These are phyloP conservation scores for Anadara kagoshimensis DNA, from an alignment of 1,140 invertebrate species.

Conservation along the genomic window DNA sequence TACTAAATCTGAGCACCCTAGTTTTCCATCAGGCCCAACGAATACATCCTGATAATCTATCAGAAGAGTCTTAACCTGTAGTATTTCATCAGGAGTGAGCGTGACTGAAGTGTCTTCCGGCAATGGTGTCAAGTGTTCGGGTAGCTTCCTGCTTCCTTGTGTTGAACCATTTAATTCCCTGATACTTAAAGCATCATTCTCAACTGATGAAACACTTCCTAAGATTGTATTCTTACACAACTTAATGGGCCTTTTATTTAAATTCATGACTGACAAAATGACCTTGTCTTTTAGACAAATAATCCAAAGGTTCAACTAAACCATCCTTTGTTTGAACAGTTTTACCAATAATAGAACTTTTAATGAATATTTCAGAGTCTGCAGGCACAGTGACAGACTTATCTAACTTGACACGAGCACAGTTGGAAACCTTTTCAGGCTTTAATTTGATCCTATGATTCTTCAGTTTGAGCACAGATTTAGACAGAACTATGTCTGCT, in stretches of 20 bases:
- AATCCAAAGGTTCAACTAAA: neutral
- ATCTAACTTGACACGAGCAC: neutral
- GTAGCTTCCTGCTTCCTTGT: neutral
- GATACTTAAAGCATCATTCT: neutral
- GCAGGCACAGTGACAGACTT: conserved; percentile 20
- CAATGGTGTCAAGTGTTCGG: conserved; percentile 22
- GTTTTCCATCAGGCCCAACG: conserved; percentile 19
- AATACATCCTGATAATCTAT: conserved; percentile 35
- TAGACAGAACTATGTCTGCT: neutral
- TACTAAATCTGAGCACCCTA: conserved; percentile 28
- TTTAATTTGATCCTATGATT: conserved; percentile 4
- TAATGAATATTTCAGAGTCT: neutral
- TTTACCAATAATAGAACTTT: neutral
- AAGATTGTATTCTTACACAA: conserved; percentile 19
- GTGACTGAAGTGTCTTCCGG: conserved; percentile 6
- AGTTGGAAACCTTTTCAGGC: neutral
- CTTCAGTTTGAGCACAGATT: neutral
- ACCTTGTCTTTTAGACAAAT: conserved; percentile 3
- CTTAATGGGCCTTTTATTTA: neutral
- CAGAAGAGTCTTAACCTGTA: conserved; percentile 10
- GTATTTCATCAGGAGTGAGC: conserved; percentile 1
- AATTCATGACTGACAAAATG: conserved; percentile 1
- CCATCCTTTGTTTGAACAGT: neutral
- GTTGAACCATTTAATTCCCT: neutral
- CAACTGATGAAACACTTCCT: conserved; percentile 5